phyloP scores from a whole-genome alignment of 1,140 invertebrate genomes.

The Condylostylus longicornis region DNA sequence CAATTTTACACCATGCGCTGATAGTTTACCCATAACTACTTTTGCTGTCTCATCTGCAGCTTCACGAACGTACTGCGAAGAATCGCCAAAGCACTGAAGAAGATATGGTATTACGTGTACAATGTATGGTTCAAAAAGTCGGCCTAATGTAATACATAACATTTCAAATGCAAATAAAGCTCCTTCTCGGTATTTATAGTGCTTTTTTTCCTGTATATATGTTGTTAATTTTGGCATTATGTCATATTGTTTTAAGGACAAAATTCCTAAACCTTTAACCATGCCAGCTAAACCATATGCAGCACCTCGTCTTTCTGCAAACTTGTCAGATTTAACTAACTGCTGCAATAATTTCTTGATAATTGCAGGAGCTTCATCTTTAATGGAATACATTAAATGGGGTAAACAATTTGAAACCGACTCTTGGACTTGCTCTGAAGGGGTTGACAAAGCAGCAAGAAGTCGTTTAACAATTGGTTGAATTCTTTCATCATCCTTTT shows the following conservation, averaged over 20 bases:
- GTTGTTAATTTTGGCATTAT: conserved; percentile 89
- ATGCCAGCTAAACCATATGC: conserved; percentile 79
- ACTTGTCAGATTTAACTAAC: conserved; percentile 84
- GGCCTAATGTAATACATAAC: conserved; percentile 85
- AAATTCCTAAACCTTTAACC: conserved; percentile 91
- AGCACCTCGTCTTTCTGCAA: conserved; percentile 76
- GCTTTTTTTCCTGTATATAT: conserved; percentile 94
- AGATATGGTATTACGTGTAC: conserved; percentile 92
- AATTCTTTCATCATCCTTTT: conserved; percentile 71
- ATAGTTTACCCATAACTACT: conserved; percentile 92
- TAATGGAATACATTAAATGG: conserved; percentile 80
- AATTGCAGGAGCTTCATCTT: conserved; percentile 73
- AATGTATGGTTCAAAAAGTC: conserved; percentile 96
- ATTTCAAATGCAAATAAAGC: conserved; percentile 96
- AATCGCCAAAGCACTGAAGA: conserved; percentile 89
- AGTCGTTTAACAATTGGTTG: conserved; percentile 86
- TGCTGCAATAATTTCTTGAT: conserved; percentile 78
- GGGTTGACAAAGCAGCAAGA: conserved; percentile 83
- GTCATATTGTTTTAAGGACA: conserved; percentile 86
- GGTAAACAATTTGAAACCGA: conserved; percentile 94
- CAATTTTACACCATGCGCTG: conserved; percentile 92
- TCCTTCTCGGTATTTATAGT: conserved; percentile 83
- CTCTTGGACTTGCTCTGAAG: conserved; percentile 95
- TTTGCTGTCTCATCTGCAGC: conserved; percentile 90
- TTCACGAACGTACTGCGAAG: conserved; percentile 75